Conservation (phyloP, 1,140 invertebrate species). For the Samia ricini region DNA sequence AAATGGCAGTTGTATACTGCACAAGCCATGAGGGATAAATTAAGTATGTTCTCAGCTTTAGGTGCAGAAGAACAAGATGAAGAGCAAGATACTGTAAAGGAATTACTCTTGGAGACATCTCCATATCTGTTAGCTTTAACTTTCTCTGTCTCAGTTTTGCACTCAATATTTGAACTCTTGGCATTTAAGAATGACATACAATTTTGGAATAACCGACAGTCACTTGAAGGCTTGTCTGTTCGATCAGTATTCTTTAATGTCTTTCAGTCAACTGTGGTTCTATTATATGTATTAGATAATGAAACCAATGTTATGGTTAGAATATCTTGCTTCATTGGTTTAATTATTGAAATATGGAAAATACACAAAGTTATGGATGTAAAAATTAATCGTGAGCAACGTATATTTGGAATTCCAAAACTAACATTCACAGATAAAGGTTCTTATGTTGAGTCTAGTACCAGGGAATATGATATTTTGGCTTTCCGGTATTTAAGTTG, state of each 20-base stretch:
- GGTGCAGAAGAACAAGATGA: conserved; percentile 88
- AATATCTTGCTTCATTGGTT: conserved; percentile 94
- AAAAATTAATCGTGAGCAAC: conserved; percentile 86
- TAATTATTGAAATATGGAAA: conserved; percentile 99
- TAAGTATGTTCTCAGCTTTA: conserved; percentile 82
- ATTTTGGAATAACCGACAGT: conserved; percentile 99
- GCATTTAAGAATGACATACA: conserved; percentile 99
- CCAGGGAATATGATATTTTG: conserved; percentile 95
- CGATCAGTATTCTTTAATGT: conserved; percentile 99
- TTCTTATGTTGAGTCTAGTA: conserved; percentile 97
- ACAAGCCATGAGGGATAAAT: conserved; percentile 91
- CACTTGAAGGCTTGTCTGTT: conserved; percentile 97
- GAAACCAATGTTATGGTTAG: conserved; percentile 98
- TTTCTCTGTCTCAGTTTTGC: conserved; percentile 94
- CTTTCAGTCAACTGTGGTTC: conserved; percentile 96
- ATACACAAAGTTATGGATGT: conserved; percentile 97
- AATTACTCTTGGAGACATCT: conserved; percentile 97
- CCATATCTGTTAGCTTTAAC: conserved; percentile 96
- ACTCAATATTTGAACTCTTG: conserved; percentile 98
- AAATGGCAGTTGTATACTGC: conserved; percentile 99
- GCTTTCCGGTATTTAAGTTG: conserved; percentile 98
- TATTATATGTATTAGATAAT: conserved; percentile 98
- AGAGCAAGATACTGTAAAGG: conserved; percentile 98
- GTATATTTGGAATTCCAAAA: conserved; percentile 88
- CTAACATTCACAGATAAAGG: conserved; percentile 95